phyloP scores from a whole-genome alignment of 2,797 vertebrate species.

The Prionace glauca region DNA sequence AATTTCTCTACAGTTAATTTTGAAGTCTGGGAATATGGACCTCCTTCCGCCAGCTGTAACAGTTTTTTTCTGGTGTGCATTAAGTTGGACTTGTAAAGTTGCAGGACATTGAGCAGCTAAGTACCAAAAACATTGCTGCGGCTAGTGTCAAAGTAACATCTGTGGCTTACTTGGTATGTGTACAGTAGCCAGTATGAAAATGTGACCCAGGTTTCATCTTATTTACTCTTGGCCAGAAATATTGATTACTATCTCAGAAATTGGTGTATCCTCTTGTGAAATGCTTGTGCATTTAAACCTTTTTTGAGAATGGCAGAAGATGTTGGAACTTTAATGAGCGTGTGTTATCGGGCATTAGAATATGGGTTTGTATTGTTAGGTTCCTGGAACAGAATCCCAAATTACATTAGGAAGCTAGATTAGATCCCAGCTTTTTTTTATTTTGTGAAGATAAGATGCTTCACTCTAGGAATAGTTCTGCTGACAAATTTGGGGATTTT shows the following conservation, averaged over 20 bases:
- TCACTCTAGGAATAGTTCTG: no score
- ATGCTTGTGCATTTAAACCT: background rate
- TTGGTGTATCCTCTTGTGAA: background rate
- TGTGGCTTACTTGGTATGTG: background rate
- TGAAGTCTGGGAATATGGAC: background rate
- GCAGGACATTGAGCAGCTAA: background rate
- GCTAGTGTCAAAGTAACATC: background rate
- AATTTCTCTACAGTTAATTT: slow-evolving; percentile 9
- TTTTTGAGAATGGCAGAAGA: background rate
- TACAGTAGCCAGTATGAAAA: background rate
- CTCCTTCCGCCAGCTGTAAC: background rate
- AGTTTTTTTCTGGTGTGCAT: background rate
- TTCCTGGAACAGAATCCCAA: no score
- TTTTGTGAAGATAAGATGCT: no score
- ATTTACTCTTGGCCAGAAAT: background rate
- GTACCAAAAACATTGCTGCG: background rate
- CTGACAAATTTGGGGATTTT: no score
- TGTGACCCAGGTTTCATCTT: background rate
- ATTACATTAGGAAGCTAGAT: no score
- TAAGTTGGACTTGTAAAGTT: background rate
- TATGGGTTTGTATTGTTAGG: background rate
- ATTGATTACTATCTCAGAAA: background rate
- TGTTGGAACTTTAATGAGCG: background rate
- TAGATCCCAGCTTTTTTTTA: no score
- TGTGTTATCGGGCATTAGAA: background rate